Base-by-base conservation (phyloP, 1,140 invertebrate species). In the Drosophila suzukii region DNA sequence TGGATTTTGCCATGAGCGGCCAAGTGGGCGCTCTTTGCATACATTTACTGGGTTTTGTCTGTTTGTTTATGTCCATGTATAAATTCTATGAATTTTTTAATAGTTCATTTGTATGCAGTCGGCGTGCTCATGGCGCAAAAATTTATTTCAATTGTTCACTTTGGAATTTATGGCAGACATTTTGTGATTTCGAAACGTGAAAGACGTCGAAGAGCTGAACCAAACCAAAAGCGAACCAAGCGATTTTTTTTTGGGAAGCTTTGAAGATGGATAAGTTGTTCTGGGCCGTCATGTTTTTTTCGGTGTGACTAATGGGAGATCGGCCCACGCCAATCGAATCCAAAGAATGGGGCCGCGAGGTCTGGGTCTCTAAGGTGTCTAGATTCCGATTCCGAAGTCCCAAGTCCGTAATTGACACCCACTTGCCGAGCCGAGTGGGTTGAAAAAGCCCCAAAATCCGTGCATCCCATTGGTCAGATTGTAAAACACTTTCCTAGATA, bases 121-220 rank as follows among this genome's bases (percentile, higher is more conserved):
- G 81, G 77, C 80, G 71, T 78, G 85, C 74, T 68, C 84, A 89
- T 90, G 85, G 84, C 84, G 84, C 84, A 90, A 89, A 89, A 90
- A 89, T 89, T 89, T 89, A 89, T 89, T 89, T 89, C 85, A 89
- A 89, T 89, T 89, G 85, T 89, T 90, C 77, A 84, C 84, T 90
- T 89, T 90, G 84, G 84, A 90, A 89, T 88, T 88, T 89, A 88
- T 88, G 72, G 84, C 81, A 88, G 84, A 88, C 84, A 89, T 88
- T 88, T 83, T 88, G 83, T 88, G 84, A 83, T 88, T 89, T 88
- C 85, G 73, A 89, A 88, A 88, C 88, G 76, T 70, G 63, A 44
- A 80, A 78, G 73, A 62, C 75, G 32, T 6, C 7, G 32, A 2
- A 8, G 70, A 88, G 27, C 27, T 5, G 27, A 27, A 27, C 27